A percentile compares a stretch with the other conserved stretches of the same genome.
These are phyloP conservation scores for Chrysemys picta DNA, from an alignment of 2,113 vertebrate genomes.

Conservation along the genomic window DNA sequence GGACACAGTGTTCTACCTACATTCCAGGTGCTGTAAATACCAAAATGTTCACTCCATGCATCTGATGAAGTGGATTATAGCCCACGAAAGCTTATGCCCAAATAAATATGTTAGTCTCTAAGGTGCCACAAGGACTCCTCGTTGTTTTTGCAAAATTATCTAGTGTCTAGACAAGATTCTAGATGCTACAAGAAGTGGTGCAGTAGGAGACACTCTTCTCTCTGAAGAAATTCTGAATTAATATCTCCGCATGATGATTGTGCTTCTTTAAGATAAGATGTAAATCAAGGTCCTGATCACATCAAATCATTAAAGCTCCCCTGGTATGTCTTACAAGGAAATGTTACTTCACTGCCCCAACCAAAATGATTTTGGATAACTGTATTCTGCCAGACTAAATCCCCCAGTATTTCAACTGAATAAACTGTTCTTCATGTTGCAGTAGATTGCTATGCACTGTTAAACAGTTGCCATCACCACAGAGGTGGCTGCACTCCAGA, in stretches of 20 bases:
- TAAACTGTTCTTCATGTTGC: background rate
- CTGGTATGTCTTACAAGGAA: background rate
- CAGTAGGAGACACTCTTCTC: background rate
- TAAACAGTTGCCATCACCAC: background rate
- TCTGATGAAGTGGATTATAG: no score
- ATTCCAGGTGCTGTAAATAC: background rate
- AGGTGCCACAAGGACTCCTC: no score
- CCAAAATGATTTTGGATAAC: background rate
- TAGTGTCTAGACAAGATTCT: background rate
- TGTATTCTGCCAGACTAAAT: background rate
- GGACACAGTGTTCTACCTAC: background rate
- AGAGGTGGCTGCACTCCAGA: background rate
- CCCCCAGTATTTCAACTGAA: background rate
- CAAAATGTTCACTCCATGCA: background rate
- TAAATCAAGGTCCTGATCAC: background rate
- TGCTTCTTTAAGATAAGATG: background rate
- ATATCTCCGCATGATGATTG: background rate
- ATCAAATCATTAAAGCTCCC: conserved; percentile 6
- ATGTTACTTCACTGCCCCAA: background rate
- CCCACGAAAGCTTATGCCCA: no score
- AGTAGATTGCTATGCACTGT: background rate
- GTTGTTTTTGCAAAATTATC: background rate
- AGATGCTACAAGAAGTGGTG: background rate
- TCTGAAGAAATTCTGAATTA: background rate
- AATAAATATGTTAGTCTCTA: no score